A percentile compares a stretch with the other conserved stretches of the same genome.
Evolutionary conservation across 2,113 vertebrate genomes (phyloP).

Genomic region (Rhegmatorhina hoffmannsi): DNA sequence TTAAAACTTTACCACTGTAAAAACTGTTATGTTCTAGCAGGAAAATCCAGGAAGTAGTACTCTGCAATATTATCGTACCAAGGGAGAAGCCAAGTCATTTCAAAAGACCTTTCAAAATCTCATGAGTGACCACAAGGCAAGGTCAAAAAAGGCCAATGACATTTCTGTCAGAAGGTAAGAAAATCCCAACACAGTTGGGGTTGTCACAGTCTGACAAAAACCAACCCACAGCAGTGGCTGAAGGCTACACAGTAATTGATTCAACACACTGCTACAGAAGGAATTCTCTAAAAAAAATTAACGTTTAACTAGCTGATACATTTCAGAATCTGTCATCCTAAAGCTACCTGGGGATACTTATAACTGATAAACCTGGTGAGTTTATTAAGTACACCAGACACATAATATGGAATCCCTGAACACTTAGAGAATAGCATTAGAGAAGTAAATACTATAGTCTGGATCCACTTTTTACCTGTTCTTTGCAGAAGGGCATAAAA

Average conservation of each 20-base stretch:
- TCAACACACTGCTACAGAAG: background rate
- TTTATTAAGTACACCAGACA: background rate
- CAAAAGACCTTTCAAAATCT: constrained; percentile 44
- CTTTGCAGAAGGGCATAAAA: background rate
- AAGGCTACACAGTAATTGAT: background rate
- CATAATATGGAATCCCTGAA: background rate
- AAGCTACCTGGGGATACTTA: background rate
- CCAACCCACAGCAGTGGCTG: background rate
- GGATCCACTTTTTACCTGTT: background rate
- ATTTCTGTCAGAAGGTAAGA: constrained; percentile 40
- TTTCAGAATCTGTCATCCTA: background rate
- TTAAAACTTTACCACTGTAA: constrained; percentile 57
- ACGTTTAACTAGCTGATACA: background rate
- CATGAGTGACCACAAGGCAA: background rate
- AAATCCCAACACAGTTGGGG: background rate
- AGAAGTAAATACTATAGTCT: background rate
- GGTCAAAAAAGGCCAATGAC: constrained; percentile 39
- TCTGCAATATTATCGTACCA: background rate
- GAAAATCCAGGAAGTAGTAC: constrained; percentile 55
- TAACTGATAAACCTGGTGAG: background rate
- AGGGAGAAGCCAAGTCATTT: constrained; percentile 28
- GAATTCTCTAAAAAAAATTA: background rate
- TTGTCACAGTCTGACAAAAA: background rate
- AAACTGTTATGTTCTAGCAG: constrained; percentile 20
- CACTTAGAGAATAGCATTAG: background rate